These are phyloP conservation scores for Hippocampus abdominalis DNA, from an alignment of 2,113 vertebrate genomes.

Conservation along the genomic window DNA sequence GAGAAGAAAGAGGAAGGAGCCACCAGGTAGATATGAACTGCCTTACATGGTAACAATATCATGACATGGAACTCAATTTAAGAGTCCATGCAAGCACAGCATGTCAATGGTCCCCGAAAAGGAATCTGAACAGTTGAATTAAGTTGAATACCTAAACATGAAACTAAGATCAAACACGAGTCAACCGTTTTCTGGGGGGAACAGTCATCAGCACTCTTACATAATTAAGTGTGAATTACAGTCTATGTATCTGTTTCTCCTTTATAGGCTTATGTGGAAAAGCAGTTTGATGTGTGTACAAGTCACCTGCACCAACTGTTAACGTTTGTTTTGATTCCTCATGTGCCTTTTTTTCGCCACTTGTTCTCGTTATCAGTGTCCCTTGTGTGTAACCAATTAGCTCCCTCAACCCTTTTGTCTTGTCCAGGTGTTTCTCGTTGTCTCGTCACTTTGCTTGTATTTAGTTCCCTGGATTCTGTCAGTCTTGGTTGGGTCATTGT, in stretches of 20 bases:
- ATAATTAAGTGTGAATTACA: too few species aligned
- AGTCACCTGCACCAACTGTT: too few species aligned
- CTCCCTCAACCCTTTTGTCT: too few species aligned
- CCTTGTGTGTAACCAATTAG: too few species aligned
- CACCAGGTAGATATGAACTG: conserved; percentile 56
- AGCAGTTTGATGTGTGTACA: conserved; percentile 30
- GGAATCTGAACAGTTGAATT: not conserved
- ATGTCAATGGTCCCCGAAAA: conserved; percentile 15
- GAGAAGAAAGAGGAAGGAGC: conserved; percentile 38
- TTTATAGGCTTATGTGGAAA: conserved; percentile 38
- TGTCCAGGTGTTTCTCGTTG: too few species aligned
- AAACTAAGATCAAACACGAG: conserved; percentile 3
- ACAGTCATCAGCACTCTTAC: conserved; percentile 3
- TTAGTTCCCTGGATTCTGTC: too few species aligned
- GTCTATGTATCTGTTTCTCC: conserved; percentile 34
- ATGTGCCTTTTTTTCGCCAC: too few species aligned
- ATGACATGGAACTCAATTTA: conserved; percentile 17
- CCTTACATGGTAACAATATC: conserved; percentile 24
- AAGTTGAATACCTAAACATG: not conserved
- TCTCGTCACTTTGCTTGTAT: too few species aligned
- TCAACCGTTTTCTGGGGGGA: not conserved
- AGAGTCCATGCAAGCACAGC: conserved; percentile 30
- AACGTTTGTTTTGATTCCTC: too few species aligned
- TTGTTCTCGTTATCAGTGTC: too few species aligned
- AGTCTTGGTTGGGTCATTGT: too few species aligned